Percentiles rank a stretch among this genome's conserved stretches.
Evolutionary conservation across 2,797 vertebrate genomes (phyloP).

Genomic region (Coracias cyanogaster): DNA sequence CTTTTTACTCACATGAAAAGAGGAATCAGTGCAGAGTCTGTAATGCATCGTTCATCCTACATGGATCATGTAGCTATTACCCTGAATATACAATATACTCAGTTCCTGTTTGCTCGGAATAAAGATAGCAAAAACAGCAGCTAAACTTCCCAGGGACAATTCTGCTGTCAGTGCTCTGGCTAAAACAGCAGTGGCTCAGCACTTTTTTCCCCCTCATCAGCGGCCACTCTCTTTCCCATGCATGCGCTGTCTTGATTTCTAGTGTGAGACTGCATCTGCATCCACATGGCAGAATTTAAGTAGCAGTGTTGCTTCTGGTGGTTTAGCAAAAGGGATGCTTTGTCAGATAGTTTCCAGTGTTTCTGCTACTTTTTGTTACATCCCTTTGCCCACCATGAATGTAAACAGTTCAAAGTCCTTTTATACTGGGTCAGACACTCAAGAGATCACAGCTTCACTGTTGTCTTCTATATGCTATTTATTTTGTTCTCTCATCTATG

Average conservation of each 20-base stretch:
- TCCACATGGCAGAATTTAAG: background rate
- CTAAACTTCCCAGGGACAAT: conserved; percentile 36
- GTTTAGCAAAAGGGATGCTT: background rate
- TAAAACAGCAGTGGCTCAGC: conserved; percentile 59
- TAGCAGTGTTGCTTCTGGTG: background rate
- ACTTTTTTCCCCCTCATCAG: background rate
- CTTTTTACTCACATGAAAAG: background rate
- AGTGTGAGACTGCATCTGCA: background rate
- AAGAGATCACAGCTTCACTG: background rate
- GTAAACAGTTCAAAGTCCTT: background rate
- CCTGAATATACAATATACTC: background rate
- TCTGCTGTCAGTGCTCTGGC: conserved; percentile 7
- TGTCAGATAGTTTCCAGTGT: background rate
- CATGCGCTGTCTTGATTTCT: background rate
- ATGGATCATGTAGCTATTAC: background rate
- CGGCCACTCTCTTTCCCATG: background rate
- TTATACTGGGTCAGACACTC: background rate
- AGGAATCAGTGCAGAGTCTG: background rate
- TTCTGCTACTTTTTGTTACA: background rate
- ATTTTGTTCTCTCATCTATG: background rate
- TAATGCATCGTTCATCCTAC: background rate
- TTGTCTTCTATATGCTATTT: background rate
- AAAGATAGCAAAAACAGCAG: conserved; percentile 51
- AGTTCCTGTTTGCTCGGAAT: conserved; percentile 18
- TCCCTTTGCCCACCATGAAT: background rate